Base-by-base conservation (phyloP, 2,113 vertebrate species). In the Clinocottus analis region DNA sequence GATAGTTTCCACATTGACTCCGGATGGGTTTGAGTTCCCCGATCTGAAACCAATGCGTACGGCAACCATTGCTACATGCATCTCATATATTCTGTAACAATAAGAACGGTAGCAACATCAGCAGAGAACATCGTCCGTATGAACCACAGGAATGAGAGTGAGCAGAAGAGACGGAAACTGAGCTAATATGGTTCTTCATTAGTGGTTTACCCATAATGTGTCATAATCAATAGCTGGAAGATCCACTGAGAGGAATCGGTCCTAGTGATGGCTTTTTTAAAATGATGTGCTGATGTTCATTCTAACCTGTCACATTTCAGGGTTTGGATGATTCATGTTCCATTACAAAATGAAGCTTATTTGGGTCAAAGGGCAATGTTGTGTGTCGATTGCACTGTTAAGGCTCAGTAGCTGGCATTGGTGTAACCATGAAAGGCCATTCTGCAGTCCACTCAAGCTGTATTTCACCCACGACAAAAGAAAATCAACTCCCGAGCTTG, bases 41-140 rank as follows among this genome's bases (percentile, higher is more conserved):
- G 94, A 94, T 95, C 91, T 93, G 93, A 95, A 91, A 95, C 92
- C 95, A 95, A 96, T 94, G 94, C 53, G 51, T 83, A 90, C 85
- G 83, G 72, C 88, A 75, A 86, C 70, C 82, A 77, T 91, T 92
- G 93, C 90, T 91, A 95, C 96, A 94, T 95, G 95, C 95, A 86
- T 77, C 74, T 89, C 72, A 75, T 79, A 73, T 19, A 80, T 89
- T 82, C 35, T 70, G 82, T 79, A 74, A 85, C 85, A 71, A 82
- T 74, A 76, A 83, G 56, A 86, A 97, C 95, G 94, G 95, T 96
- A 95, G 93, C 94, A 94, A 96, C 95, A 93, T 94, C 93, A 89
- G 85, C 90, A 92, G 94, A 95, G 23, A 94, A 94, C 94, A 88
- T 49, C 93, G 51, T 90, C 91, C 94, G 93, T 53, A 5, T 66